phyloP scores from a whole-genome alignment of 2,888 invertebrate genomes.

The Drosophila cracens region DNA sequence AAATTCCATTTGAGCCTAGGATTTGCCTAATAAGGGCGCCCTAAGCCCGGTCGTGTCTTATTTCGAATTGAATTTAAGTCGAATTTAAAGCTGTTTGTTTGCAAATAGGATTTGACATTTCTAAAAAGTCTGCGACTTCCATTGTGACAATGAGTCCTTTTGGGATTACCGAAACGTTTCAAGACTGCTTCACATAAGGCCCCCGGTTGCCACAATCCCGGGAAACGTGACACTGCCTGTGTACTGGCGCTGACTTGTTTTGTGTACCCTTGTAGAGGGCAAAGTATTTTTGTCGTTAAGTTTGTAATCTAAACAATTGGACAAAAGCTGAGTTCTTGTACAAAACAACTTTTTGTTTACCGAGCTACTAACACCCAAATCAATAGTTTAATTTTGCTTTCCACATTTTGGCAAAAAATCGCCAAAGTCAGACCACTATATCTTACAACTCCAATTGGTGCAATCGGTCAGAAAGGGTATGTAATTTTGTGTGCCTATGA shows the following conservation, averaged over 20 bases:
- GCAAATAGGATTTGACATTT: constrained; percentile 49
- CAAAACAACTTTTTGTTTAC: not conserved
- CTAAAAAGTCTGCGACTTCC: constrained; percentile 40
- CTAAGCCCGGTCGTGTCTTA: not conserved
- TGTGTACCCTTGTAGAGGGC: not conserved
- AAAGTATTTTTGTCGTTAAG: not conserved
- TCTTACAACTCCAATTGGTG: not conserved
- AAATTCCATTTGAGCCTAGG: constrained; percentile 33
- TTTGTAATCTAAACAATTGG: not conserved
- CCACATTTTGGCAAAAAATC: not conserved
- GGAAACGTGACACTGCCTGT: not conserved
- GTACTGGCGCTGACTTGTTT: constrained; percentile 15
- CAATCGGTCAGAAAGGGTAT: not conserved
- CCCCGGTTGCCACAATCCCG: not conserved
- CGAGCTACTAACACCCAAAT: not conserved
- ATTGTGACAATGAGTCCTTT: constrained; percentile 16
- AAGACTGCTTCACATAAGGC: constrained; percentile 16
- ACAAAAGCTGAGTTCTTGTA: not conserved
- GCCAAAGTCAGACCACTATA: not conserved
- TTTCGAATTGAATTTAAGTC: constrained; percentile 44
- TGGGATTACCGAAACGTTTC: constrained; percentile 34
- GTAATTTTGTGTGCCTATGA: not conserved
- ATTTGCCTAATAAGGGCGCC: constrained; percentile 32
- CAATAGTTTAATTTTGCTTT: not conserved
- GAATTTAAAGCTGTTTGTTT: constrained; percentile 49